Conservation (phyloP, 2,113 vertebrate genomes). For the Gopherus flavomarginatus region DNA sequence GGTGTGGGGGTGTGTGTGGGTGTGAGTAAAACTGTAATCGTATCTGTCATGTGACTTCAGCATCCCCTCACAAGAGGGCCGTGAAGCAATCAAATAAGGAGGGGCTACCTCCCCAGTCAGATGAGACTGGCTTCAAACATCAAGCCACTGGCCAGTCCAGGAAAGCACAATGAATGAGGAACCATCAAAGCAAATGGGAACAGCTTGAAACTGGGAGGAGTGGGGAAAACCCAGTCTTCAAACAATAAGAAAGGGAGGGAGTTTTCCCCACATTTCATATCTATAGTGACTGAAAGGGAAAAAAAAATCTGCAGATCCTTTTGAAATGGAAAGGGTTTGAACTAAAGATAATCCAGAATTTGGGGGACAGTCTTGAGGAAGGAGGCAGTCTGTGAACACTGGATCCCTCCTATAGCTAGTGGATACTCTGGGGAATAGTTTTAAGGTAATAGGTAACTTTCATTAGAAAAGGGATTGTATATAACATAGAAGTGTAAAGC, state of each 20-base stretch:
- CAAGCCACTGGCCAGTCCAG: neutral
- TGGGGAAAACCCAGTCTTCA: neutral
- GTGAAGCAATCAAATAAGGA: neutral
- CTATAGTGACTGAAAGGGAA: neutral
- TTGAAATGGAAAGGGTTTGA: neutral
- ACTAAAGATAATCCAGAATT: neutral
- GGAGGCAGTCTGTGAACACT: neutral
- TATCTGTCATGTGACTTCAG: neutral
- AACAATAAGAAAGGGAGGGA: neutral
- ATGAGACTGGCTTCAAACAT: neutral
- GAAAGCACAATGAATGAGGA: neutral
- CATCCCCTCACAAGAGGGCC: neutral
- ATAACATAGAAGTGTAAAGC: neutral
- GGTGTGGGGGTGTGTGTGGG: neutral
- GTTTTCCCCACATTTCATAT: neutral
- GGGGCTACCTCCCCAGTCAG: neutral
- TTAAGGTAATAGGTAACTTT: neutral
- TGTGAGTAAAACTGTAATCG: neutral
- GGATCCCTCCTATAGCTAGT: neutral
- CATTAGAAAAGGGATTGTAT: neutral
- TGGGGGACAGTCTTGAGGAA: neutral
- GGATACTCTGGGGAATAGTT: neutral
- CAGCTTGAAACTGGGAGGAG: neutral
- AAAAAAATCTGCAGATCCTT: neutral
- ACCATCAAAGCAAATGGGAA: neutral